These are phyloP conservation scores for Cyphomyrus plagiostoma DNA, from an alignment of 2,113 vertebrate genomes.

Conservation along the genomic window DNA sequence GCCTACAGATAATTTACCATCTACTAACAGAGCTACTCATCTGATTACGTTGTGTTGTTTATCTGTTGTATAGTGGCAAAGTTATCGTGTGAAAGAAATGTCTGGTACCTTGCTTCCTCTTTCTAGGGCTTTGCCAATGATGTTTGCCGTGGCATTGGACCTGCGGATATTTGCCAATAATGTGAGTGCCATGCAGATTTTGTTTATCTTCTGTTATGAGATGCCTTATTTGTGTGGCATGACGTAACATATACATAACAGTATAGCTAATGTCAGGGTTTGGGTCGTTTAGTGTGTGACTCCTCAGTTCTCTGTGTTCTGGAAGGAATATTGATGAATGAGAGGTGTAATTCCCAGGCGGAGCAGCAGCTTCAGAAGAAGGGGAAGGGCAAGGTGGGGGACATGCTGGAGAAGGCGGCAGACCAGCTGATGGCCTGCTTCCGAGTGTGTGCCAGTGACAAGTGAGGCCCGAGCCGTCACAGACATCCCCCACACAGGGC, in stretches of 20 bases:
- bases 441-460: conserved; percentile 93
- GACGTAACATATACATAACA: background rate
- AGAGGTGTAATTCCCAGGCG: conserved; percentile 58
- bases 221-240: background rate
- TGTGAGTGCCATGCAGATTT: conserved; percentile 59
- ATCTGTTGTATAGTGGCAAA: background rate
- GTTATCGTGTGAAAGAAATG: background rate
- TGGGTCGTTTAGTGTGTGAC: background rate
- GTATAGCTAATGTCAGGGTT: background rate
- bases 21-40: background rate
- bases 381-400: conserved; percentile 79
- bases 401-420: conserved; percentile 94
- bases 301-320: background rate
- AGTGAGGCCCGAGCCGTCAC: conserved; percentile 55
- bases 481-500: background rate
- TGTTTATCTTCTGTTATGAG: background rate
- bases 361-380: conserved; percentile 88
- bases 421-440: conserved; percentile 96
- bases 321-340: background rate
- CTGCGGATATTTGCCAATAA: conserved; percentile 92
- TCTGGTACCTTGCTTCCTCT: conserved; percentile 1
- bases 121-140: conserved; percentile 83
- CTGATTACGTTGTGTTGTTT: background rate
- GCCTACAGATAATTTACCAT: background rate
- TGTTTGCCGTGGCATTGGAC: conserved; percentile 89